A percentile compares a stretch with the other conserved stretches of the same genome.
phyloP scores from a whole-genome alignment of 2,888 invertebrate genomes.

The Amblyjoppa proteus region DNA sequence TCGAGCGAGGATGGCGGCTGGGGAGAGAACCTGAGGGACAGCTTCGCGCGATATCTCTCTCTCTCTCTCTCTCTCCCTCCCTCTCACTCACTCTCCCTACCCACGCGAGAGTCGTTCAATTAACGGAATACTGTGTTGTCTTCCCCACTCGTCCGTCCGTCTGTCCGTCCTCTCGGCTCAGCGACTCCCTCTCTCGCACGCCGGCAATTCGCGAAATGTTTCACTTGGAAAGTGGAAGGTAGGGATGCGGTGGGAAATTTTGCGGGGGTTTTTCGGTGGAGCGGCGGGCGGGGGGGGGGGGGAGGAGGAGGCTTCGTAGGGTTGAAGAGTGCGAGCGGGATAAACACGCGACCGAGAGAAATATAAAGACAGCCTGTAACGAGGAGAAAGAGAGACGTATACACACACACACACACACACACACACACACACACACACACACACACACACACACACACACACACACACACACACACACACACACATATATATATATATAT shows the following conservation, averaged over 20 bases:
- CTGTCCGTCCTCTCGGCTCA: slow-evolving; percentile 63
- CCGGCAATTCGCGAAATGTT: slow-evolving; percentile 83
- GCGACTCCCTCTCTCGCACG: slow-evolving; percentile 68
- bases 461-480: no score
- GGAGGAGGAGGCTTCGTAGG: slow-evolving; percentile 9
- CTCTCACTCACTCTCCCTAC: slow-evolving; percentile 55
- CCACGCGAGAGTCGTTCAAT: slow-evolving; percentile 82
- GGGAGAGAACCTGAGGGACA: slow-evolving; percentile 51
- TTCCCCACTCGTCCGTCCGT: slow-evolving; percentile 71
- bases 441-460: no score
- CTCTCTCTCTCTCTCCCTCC: not conserved
- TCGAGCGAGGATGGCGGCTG: slow-evolving; percentile 26
- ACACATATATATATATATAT: not conserved
- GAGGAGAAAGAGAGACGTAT: slow-evolving; percentile 51
- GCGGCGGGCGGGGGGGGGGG: slow-evolving; percentile 33
- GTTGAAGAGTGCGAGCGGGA: slow-evolving; percentile 48
- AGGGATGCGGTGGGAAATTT: slow-evolving; percentile 70
- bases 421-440: no score
- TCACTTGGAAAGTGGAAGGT: slow-evolving; percentile 79
- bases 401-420: no score
- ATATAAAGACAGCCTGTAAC: slow-evolving; percentile 55
- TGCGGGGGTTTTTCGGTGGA: slow-evolving; percentile 27
- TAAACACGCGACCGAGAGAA: slow-evolving; percentile 56
- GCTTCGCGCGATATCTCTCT: slow-evolving; percentile 44
- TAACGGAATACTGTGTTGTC: slow-evolving; percentile 82